A percentile compares a stretch with the other conserved stretches of the same genome.
Evolutionary conservation across 2,113 vertebrate genomes (phyloP).

Genomic region (Aegotheles bennettii): DNA sequence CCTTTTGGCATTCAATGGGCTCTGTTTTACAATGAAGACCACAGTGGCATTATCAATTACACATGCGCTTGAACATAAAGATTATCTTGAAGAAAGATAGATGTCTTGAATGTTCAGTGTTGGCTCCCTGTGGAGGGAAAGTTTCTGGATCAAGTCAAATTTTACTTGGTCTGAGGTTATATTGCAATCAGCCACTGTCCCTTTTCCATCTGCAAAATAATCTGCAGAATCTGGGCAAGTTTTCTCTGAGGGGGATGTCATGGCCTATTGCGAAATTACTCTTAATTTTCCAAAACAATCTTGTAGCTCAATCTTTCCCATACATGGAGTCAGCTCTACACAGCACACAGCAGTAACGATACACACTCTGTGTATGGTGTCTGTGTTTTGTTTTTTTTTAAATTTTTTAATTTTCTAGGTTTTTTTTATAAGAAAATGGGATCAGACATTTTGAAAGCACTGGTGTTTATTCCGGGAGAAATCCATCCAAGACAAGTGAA

Average conservation of each 20-base stretch:
- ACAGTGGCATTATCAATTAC: background rate
- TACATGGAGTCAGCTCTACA: conserved; percentile 46
- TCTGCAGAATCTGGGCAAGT: conserved; percentile 45
- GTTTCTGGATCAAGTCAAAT: background rate
- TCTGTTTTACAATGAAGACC: background rate
- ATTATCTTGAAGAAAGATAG: background rate
- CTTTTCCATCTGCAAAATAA: conserved; percentile 40
- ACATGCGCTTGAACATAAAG: background rate
- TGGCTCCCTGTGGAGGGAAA: background rate
- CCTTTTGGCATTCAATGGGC: background rate
- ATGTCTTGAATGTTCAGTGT: background rate
- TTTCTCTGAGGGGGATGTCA: conserved; percentile 24
- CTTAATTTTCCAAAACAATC: conserved; percentile 18
- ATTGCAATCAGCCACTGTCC: background rate
- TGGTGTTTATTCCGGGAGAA: conserved; percentile 44
- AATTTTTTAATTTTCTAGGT: background rate
- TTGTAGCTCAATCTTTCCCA: conserved; percentile 20
- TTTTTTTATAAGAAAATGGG: conserved; percentile 11
- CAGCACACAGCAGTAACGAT: background rate
- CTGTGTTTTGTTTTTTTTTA: background rate
- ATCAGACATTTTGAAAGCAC: conserved; percentile 53
- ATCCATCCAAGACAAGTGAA: conserved; percentile 49
- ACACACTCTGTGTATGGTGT: background rate
- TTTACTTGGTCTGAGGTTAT: background rate
- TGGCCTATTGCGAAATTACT: background rate